Evolutionary conservation across 2,797 vertebrate species (phyloP).

Genomic region (Coilia nasus): DNA sequence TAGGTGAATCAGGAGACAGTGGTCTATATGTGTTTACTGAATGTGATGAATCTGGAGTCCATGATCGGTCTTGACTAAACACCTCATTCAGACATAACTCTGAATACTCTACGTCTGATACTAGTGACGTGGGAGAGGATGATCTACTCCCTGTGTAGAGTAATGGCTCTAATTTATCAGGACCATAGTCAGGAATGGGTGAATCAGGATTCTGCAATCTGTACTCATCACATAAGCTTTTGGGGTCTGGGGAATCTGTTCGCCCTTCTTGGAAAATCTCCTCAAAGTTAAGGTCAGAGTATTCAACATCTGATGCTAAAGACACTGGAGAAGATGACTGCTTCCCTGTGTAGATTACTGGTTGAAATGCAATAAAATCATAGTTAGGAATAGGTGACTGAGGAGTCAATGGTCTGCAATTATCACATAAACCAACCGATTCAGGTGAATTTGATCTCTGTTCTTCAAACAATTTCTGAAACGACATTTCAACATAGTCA

Average conservation of each 20-base stretch:
- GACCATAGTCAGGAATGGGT: constrained; percentile 32
- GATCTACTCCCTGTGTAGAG: not conserved
- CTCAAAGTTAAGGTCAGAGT: not conserved
- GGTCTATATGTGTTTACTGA: not conserved
- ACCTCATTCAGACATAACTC: constrained; percentile 17
- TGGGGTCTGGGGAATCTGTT: constrained; percentile 30
- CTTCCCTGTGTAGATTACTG: not conserved
- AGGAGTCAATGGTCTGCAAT: too few relatives aligned
- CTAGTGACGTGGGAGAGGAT: constrained; percentile 3
- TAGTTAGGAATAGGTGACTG: constrained; percentile 25
- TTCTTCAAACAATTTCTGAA: not conserved
- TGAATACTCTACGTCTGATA: constrained; percentile 8
- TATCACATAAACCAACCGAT: not conserved
- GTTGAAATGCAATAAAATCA: not conserved
- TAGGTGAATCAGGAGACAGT: constrained; percentile 12
- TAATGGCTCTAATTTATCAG: not conserved
- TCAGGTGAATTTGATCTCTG: constrained; percentile 12
- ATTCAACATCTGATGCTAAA: constrained; percentile 3
- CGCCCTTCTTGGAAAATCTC: not conserved
- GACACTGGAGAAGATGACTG: constrained; percentile 14
- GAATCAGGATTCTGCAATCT: not conserved
- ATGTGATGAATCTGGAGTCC: constrained; percentile 18
- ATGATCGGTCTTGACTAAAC: not conserved
- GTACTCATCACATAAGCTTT: not conserved
- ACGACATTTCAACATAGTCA: not conserved